phyloP scores from a whole-genome alignment of 1,140 invertebrate genomes.

The Chelonus insularis region DNA sequence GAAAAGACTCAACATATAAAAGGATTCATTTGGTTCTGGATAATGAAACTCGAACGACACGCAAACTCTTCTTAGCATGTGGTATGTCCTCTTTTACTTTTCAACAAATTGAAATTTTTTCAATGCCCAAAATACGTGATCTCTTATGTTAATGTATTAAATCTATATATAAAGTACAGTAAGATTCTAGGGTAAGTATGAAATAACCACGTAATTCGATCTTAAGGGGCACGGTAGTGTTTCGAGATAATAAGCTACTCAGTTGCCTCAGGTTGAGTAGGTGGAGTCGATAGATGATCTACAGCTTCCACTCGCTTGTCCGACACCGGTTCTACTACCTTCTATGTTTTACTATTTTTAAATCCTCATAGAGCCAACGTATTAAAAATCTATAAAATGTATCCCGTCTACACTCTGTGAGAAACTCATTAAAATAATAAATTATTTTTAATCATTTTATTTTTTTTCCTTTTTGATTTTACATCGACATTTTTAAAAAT shows the following conservation, averaged over 20 bases:
- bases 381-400: no score
- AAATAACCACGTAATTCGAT: conserved; percentile 6
- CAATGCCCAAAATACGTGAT: no score
- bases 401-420: no score
- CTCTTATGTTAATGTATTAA: no score
- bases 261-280: conserved; percentile 24
- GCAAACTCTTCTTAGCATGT: conserved; percentile 30
- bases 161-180: no score
- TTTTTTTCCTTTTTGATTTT: no score
- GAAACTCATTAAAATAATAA: no score
- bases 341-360: neutral
- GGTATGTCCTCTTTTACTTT: conserved; percentile 2
- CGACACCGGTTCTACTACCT: conserved; percentile 21
- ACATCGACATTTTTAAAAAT: no score
- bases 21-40: conserved; percentile 39
- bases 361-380: no score
- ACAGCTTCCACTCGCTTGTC: conserved; percentile 11
- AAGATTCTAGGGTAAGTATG: no score
- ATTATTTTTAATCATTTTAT: no score
- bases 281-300: conserved; percentile 31
- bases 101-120: conserved; percentile 7
- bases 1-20: conserved; percentile 2
- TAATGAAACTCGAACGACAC: conserved; percentile 44
- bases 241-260: conserved; percentile 27
- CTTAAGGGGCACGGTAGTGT: conserved; percentile 23